Evolutionary conservation across 2,888 invertebrate genomes (phyloP).

Genomic region (Leptinotarsa peninsularis): DNA sequence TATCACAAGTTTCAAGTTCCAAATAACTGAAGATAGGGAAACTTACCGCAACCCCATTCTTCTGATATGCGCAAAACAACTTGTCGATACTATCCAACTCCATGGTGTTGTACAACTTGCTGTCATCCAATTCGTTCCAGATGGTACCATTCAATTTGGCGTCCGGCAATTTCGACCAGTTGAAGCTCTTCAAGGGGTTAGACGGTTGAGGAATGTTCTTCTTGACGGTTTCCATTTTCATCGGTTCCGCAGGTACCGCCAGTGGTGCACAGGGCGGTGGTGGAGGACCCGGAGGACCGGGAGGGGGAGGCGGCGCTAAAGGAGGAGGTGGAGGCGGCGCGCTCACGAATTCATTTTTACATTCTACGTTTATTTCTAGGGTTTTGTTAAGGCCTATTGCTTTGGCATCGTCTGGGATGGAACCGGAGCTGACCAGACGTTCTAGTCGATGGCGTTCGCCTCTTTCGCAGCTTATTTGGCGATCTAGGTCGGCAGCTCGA

Average conservation of each 20-base stretch:
- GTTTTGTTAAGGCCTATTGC: slow-evolving; percentile 68
- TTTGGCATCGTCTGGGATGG: slow-evolving; percentile 94
- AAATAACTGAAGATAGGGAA: neutral
- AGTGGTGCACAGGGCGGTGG: slow-evolving; percentile 73
- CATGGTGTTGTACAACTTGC: slow-evolving; percentile 90
- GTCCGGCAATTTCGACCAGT: slow-evolving; percentile 96
- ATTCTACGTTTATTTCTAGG: slow-evolving; percentile 51
- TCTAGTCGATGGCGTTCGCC: slow-evolving; percentile 86
- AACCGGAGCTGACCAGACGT: slow-evolving; percentile 88
- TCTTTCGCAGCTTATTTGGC: slow-evolving; percentile 79
- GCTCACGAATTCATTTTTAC: slow-evolving; percentile 55
- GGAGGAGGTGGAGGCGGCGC: slow-evolving; percentile 63
- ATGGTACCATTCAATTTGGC: slow-evolving; percentile 92
- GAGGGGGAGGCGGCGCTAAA: slow-evolving; percentile 70
- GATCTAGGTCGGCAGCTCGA: slow-evolving; percentile 66
- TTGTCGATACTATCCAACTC: slow-evolving; percentile 92
- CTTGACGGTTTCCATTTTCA: slow-evolving; percentile 72
- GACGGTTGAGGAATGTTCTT: slow-evolving; percentile 94
- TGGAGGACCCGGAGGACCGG: slow-evolving; percentile 71
- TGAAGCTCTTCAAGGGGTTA: slow-evolving; percentile 94
- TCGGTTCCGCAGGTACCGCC: slow-evolving; percentile 71
- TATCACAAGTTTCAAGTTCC: neutral
- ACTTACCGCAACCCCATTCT: slow-evolving; percentile 85
- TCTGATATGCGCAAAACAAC: slow-evolving; percentile 95
- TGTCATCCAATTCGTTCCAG: slow-evolving; percentile 95